Conservation (phyloP, 2,113 vertebrate genomes). For the Spilogale gracilis region DNA sequence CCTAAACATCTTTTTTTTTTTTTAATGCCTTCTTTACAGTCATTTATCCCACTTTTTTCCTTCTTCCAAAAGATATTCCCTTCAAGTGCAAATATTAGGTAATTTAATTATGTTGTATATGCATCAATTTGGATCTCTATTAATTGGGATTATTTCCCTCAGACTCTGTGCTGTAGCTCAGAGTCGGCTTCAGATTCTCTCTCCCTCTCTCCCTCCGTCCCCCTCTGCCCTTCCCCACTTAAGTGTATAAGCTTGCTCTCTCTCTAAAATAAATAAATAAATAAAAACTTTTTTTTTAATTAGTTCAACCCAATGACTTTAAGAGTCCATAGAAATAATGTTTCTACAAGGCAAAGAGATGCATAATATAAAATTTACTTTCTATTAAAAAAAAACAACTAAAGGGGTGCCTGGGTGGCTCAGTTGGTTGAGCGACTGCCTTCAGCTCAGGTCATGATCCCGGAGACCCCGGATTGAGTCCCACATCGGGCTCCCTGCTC, state of each 20-base stretch:
- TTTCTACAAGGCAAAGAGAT: not conserved
- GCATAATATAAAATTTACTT: constrained; percentile 2
- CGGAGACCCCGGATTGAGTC: too few relatives aligned
- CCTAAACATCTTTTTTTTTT: not conserved
- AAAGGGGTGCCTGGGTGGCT: too few relatives aligned
- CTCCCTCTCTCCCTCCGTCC: not conserved
- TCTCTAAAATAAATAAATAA: not conserved
- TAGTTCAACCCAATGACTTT: constrained; percentile 20
- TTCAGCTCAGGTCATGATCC: too few relatives aligned
- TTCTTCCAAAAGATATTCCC: not conserved
- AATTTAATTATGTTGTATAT: not conserved
- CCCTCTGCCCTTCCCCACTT: not conserved
- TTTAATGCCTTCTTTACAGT: not conserved
- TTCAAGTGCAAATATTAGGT: not conserved
- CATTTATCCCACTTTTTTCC: not conserved
- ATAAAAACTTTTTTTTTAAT: not conserved
- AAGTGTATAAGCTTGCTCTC: not conserved
- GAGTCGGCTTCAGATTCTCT: not conserved
- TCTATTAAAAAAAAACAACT: not conserved
- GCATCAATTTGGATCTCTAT: not conserved
- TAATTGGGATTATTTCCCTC: not conserved
- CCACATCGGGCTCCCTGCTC: too few relatives aligned
- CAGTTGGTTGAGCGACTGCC: too few relatives aligned
- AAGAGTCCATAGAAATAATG: constrained; percentile 16
- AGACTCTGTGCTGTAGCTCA: not conserved